A percentile compares a stretch with the other conserved stretches of the same genome.
phyloP scores from a whole-genome alignment of 2,888 invertebrate genomes.

The Hoplodrina blanda region DNA sequence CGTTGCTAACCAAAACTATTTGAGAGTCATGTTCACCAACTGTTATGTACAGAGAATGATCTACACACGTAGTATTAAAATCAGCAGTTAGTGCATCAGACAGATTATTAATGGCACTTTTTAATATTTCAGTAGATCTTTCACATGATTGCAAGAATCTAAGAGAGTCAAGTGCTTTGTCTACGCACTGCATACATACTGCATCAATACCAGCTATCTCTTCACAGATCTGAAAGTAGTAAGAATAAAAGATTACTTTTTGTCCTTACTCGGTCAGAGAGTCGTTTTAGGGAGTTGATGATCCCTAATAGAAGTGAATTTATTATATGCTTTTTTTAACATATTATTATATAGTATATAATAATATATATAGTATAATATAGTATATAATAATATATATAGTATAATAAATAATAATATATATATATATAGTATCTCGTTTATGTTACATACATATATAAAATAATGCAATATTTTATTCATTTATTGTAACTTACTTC shows the following conservation, averaged over 20 bases:
- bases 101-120: constrained; percentile 75
- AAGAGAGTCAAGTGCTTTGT: constrained; percentile 70
- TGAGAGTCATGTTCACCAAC: constrained; percentile 73
- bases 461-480: too few relatives aligned
- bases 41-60: constrained; percentile 75
- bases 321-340: too few relatives aligned
- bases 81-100: constrained; percentile 68
- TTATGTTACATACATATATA: too few relatives aligned
- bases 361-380: too few relatives aligned
- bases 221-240: constrained; percentile 75
- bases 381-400: too few relatives aligned
- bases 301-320: neutral
- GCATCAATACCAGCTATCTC: constrained; percentile 81
- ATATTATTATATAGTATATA: too few relatives aligned
- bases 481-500: constrained; percentile 66
- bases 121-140: constrained; percentile 71
- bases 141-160: constrained; percentile 76
- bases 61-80: constrained; percentile 62
- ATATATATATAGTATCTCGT: too few relatives aligned
- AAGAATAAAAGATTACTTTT: neutral
- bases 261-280: neutral
- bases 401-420: too few relatives aligned
- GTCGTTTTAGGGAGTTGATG: neutral
- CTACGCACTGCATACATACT: constrained; percentile 78
- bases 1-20: constrained; percentile 72